Percentiles rank a stretch among this genome's conserved stretches.
Evolutionary conservation across 2,113 vertebrate species (phyloP).

Genomic region (Taurulus bubalis): DNA sequence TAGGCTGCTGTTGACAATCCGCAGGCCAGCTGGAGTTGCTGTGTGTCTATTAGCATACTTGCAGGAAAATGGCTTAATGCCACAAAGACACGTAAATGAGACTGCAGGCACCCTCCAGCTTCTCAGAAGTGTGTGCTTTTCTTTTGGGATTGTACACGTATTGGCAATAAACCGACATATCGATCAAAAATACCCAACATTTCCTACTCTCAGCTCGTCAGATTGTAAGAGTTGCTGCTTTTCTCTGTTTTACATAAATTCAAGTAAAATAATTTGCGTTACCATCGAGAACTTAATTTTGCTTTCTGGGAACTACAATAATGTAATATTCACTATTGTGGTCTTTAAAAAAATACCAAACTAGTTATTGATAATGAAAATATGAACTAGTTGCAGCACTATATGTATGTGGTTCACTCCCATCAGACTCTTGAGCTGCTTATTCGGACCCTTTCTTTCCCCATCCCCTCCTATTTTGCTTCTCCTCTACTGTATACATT

Average conservation of each 20-base stretch:
- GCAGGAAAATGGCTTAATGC: conserved; percentile 46
- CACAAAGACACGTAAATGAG: conserved; percentile 31
- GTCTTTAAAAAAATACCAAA: background rate
- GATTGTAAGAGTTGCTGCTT: background rate
- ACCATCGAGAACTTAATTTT: background rate
- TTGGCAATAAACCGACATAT: background rate
- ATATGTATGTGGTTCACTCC: background rate
- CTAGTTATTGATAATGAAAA: background rate
- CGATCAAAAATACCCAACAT: background rate
- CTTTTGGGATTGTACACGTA: background rate
- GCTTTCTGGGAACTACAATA: background rate
- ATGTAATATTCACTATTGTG: too few relatives aligned
- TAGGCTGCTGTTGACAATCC: conserved; percentile 69
- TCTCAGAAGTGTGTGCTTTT: background rate
- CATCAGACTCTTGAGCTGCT: background rate
- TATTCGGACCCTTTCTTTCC: background rate
- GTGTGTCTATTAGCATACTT: conserved; percentile 39
- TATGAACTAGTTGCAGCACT: background rate
- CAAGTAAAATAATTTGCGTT: background rate
- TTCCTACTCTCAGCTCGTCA: background rate
- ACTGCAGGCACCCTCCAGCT: conserved; percentile 4
- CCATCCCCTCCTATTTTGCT: background rate
- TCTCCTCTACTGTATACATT: background rate
- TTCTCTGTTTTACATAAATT: background rate
- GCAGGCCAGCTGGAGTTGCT: conserved; percentile 73